These are phyloP conservation scores for Dryomyza anilis DNA, from an alignment of 2,888 invertebrate species.

Conservation along the genomic window DNA sequence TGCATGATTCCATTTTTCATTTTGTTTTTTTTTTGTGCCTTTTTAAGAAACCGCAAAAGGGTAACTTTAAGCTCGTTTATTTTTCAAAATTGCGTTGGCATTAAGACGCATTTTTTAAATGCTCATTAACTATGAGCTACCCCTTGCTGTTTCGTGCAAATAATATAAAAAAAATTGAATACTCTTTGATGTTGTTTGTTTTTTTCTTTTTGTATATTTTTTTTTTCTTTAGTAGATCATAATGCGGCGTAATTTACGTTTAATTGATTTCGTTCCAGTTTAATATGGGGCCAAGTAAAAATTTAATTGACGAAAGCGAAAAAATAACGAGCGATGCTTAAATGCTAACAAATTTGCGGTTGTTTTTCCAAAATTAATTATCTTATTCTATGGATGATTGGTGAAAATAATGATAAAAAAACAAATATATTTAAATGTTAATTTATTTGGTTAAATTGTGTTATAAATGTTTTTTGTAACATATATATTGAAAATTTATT, in stretches of 20 bases:
- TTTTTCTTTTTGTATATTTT: background rate
- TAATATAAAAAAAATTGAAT: background rate
- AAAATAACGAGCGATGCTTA: background rate
- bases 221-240: background rate
- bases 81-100: no score
- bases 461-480: no score
- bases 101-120: constrained; percentile 31
- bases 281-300: background rate
- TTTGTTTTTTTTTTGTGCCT: constrained; percentile 28
- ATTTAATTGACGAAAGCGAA: background rate
- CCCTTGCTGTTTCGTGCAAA: background rate
- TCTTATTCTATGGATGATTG: background rate
- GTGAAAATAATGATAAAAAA: no score
- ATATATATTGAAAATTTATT: no score
- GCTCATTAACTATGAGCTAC: constrained; percentile 23
- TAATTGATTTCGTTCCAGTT: background rate
- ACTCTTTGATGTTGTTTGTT: background rate
- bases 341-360: constrained; percentile 7
- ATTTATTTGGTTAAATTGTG: no score
- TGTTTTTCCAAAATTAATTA: background rate
- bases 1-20: no score
- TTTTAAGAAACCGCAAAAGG: no score
- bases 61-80: no score
- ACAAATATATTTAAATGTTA: no score
- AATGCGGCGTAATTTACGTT: background rate